Percentiles rank a stretch among this genome's conserved stretches.
Evolutionary conservation across 2,113 vertebrate species (phyloP).

Genomic region (Menidia beryllina): DNA sequence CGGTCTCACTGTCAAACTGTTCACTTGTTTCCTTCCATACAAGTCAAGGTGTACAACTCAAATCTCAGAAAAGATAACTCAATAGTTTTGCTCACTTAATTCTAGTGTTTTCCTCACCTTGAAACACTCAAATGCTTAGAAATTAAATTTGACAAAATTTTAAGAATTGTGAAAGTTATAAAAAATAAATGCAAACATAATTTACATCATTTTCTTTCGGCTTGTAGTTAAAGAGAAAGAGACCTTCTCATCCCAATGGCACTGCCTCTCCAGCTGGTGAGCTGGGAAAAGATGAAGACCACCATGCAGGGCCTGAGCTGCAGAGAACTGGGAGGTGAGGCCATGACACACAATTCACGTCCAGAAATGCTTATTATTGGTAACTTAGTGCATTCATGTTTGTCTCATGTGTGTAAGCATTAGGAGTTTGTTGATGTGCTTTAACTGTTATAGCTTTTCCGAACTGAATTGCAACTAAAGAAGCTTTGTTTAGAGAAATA

Average conservation of each 20-base stretch:
- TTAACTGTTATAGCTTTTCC: background rate
- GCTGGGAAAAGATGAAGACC: slow-evolving; percentile 84
- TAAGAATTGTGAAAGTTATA: background rate
- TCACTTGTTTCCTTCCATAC: background rate
- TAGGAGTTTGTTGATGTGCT: background rate
- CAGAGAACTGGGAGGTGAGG: slow-evolving; percentile 92
- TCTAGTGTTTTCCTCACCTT: background rate
- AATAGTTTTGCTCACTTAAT: background rate
- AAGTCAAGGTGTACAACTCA: background rate
- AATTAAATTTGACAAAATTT: background rate
- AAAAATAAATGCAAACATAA: background rate
- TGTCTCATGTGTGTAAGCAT: background rate
- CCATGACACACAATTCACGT: background rate
- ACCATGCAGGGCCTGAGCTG: slow-evolving; percentile 90
- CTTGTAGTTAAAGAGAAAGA: slow-evolving; percentile 90
- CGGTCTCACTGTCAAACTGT: background rate
- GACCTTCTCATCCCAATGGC: slow-evolving; percentile 89
- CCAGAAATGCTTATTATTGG: background rate
- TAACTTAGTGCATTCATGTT: background rate
- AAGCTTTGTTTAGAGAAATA: no score
- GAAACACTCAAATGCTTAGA: background rate
- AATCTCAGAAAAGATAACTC: background rate
- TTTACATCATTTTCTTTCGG: slow-evolving; percentile 19
- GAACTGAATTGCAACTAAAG: background rate
- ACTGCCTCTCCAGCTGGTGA: slow-evolving; percentile 82